Evolutionary conservation across 1,140 invertebrate genomes (phyloP).

Genomic region (Aphaenogaster floridana): DNA sequence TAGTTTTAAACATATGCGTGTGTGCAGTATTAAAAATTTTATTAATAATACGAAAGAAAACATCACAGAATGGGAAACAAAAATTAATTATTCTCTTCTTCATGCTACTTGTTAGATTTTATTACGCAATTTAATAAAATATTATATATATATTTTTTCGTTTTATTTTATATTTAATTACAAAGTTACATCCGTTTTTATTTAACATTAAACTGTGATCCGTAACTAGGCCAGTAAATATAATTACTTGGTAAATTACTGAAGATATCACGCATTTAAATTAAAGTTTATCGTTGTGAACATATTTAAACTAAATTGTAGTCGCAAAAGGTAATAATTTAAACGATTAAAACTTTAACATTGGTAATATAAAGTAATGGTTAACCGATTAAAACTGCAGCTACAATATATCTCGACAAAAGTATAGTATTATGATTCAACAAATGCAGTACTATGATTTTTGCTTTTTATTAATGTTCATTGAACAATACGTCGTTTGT

Average conservation of each 20-base stretch:
- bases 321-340: neutral
- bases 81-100: neutral
- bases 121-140: slow-evolving; percentile 8
- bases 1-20: neutral
- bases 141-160: neutral
- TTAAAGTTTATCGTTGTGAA: neutral
- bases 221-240: neutral
- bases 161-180: neutral
- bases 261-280: slow-evolving; percentile 14
- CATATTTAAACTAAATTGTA: neutral
- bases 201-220: neutral
- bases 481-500: slow-evolving; percentile 10
- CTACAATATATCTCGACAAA: neutral
- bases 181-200: neutral
- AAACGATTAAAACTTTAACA: neutral
- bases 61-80: neutral
- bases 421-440: neutral
- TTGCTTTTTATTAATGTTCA: slow-evolving; percentile 12
- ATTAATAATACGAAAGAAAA: neutral
- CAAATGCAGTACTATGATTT: neutral
- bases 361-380: neutral
- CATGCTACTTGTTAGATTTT: slow-evolving; percentile 6
- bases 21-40: neutral
- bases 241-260: slow-evolving; percentile 4
- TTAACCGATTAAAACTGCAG: neutral